Base-by-base conservation (phyloP, 2,113 vertebrate species). In the Clarias gariepinus region DNA sequence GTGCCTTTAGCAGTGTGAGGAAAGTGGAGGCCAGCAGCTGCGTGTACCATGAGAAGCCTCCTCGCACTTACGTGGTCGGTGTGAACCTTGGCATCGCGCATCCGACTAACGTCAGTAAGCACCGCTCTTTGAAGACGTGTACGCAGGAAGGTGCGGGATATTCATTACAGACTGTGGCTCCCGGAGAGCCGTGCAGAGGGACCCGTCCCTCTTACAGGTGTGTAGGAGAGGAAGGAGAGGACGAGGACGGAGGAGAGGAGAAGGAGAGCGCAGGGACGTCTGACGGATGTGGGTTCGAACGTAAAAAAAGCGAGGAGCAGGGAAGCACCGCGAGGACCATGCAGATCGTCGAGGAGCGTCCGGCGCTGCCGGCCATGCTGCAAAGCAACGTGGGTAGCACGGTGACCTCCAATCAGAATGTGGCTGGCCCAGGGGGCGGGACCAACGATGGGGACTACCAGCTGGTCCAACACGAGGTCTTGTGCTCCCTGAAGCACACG, bases 1-100 rank as follows among this genome's bases (percentile, higher is more conserved):
- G 98, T 99, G 98, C 98, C 98, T 99, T 99, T 96, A 96, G 95
- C 95, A 97, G 96, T 90, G 96, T 96, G 94, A 97, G 97, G 96
- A 98, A 97, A 96, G 93, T 96, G 92, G 95, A 97, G 94, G 95
- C 96, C 95, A 96, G 95, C 95, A 96, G 95, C 95, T 97, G 95
- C 81, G 95, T 96, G 91, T 98, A 97, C 95, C 96, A 96, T 91
- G 96, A 97, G 91, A 95, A 94, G 95, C 94, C 93, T 89, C 95
- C 95, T 0, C 94, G 94, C 93, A 96, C 96, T 85, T 97, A 96
- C 85, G 95, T 98, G 95, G 97, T 96, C 68, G 96, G 96, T 94
- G 95, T 96, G 93, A 96, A 96, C 95, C 94, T 97, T 93, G 97
- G 96, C 88, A 96, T 97, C 85, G 96, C 96, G 86, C 94, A 95